These are phyloP conservation scores for Sparidentex hasta DNA, from an alignment of 2,797 vertebrate species.

Conservation along the genomic window DNA sequence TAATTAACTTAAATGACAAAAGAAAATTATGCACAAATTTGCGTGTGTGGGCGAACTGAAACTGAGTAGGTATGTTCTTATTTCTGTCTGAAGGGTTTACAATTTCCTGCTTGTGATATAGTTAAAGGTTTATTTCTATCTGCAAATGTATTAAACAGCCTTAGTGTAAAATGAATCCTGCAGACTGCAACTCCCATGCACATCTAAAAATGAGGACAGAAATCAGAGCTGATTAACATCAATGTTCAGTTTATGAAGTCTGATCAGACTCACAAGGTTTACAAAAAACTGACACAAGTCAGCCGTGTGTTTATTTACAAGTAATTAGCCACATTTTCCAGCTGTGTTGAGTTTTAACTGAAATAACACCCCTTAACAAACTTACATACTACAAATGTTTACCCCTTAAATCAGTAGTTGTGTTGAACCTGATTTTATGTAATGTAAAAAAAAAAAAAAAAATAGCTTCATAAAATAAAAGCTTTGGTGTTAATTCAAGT, in stretches of 20 bases:
- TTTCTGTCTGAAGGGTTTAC: too few relatives aligned
- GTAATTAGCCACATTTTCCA: background rate
- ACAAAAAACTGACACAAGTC: background rate
- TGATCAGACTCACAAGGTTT: background rate
- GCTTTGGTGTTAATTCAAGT: background rate
- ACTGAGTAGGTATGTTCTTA: too few relatives aligned
- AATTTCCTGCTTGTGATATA: too few relatives aligned
- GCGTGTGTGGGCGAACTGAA: too few relatives aligned
- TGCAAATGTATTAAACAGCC: too few relatives aligned
- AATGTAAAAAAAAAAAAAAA: background rate
- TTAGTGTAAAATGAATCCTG: too few relatives aligned
- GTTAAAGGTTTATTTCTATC: too few relatives aligned
- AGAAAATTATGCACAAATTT: too few relatives aligned
- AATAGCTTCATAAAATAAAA: background rate
- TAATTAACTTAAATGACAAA: too few relatives aligned
- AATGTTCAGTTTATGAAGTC: slow-evolving; percentile 11
- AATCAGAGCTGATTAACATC: background rate
- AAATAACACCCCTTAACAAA: background rate
- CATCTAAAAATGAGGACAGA: background rate
- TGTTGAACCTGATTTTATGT: background rate
- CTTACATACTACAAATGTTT: background rate
- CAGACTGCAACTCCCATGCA: background rate
- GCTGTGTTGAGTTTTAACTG: background rate
- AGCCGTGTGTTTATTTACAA: background rate
- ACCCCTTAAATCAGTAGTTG: background rate